Evolutionary conservation across 2,113 vertebrate species (phyloP).

Genomic region (Nothobranchius furzeri): DNA sequence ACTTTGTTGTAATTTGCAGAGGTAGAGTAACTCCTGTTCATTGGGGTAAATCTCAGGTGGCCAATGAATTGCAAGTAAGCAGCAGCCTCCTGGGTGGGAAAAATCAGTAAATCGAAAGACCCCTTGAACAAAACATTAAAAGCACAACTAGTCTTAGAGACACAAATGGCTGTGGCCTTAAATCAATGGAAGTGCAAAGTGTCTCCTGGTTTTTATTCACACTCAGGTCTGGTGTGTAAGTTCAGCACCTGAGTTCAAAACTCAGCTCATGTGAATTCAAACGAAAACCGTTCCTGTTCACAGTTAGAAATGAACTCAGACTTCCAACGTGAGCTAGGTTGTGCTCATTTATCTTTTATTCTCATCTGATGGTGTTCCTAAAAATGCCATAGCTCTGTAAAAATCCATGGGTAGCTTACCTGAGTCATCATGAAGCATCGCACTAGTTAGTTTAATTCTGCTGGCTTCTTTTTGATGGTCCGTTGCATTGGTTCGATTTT

Average conservation of each 20-base stretch:
- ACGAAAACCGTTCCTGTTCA: background rate
- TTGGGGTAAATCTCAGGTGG: background rate
- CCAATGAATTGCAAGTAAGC: conserved; percentile 7
- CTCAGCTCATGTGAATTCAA: background rate
- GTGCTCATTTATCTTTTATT: too few species aligned
- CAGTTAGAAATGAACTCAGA: background rate
- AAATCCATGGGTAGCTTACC: too few species aligned
- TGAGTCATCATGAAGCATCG: too few species aligned
- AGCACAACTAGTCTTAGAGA: background rate
- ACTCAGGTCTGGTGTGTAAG: background rate
- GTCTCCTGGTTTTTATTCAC: background rate
- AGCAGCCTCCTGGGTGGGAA: background rate
- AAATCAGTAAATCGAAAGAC: background rate
- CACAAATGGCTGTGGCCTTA: background rate
- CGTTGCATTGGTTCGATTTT: too few species aligned
- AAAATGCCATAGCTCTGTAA: too few species aligned
- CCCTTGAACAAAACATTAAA: conserved; percentile 4
- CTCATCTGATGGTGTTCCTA: too few species aligned
- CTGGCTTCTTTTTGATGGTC: too few species aligned
- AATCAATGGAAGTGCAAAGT: background rate
- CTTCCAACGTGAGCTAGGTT: background rate
- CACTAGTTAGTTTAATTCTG: too few species aligned
- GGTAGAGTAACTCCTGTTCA: background rate
- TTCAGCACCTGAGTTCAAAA: background rate
- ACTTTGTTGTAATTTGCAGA: conserved; percentile 6